Evolutionary conservation across 35 echinoderm and acorn worm species (phyloP), one percentile per base, ranked within the genome.

Genomic region (Diadema setosum): DNA sequence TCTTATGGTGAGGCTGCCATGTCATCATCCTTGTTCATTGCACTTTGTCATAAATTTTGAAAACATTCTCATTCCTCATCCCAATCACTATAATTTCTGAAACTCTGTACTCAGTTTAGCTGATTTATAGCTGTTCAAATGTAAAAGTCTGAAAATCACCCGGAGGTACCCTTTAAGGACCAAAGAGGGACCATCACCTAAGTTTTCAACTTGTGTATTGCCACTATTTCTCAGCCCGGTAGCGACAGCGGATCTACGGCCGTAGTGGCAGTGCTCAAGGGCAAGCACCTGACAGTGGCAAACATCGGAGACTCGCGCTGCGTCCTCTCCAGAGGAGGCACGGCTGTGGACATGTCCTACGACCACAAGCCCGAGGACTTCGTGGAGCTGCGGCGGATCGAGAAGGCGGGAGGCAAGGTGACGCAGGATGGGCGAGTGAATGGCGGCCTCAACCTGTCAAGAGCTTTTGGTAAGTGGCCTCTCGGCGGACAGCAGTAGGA

Each of bases 341-440:
- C 89, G 75, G 96, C 96, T 4, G 20, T 94, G 0, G 92, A 99
- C 46, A 86, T 99, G 21, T 99, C 96, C 3, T 74, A 95, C 34
- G 96, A 99, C 57, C 96, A 99, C 74, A 99, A 99, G 87, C 96
- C 96, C 5, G 96, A 99, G 73, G 96, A 99, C 65, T 81, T 92
- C 14, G 30, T 85, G 12, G 96, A 99, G 55, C 37, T 94, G 18
- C 44, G 81, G 18, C 91, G 96, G 55, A 99, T 99, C 89, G 96
- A 92, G 41, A 74, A 56, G 23, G 96, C 96, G 21, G 96, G 96
- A 18, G 96, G 96, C 2, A 99, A 92, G 61, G 96, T 99, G 4
- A 99, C 96, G 0, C 82, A 63, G 20, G 96, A 99, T 83, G 96
- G 96, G 4, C 83, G 96, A 52, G 96, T 99, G 9, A 99, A 99